Evolutionary conservation across 2,888 invertebrate species (phyloP).

Genomic region (Dasysyrphus tricinctus): DNA sequence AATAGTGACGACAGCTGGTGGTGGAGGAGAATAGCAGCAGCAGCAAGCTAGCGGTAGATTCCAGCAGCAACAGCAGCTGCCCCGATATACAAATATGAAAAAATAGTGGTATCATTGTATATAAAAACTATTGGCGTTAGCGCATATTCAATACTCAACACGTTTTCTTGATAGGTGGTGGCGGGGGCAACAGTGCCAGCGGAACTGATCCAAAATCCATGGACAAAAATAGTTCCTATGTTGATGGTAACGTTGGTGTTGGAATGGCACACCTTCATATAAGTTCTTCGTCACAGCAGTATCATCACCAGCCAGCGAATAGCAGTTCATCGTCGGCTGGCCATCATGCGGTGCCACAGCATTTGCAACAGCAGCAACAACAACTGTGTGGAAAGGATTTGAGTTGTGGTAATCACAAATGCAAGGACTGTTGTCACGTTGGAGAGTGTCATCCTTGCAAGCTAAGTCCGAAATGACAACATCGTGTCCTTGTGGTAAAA

Average conservation of each 20-base stretch:
- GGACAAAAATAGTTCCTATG: no score
- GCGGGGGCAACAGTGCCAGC: constrained; percentile 47
- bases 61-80: constrained; percentile 57
- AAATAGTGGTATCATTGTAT: no score
- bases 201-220: constrained; percentile 67
- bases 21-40: constrained; percentile 63
- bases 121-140: constrained; percentile 73
- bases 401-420: no score
- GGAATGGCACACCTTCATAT: constrained; percentile 80
- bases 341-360: constrained; percentile 77
- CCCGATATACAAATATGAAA: no score
- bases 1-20: constrained; percentile 46
- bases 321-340: constrained; percentile 66
- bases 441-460: no score
- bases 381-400: no score
- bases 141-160: constrained; percentile 73
- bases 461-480: no score
- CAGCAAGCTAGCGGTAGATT: constrained; percentile 76
- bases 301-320: constrained; percentile 77
- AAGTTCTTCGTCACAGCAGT: constrained; percentile 78
- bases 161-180: constrained; percentile 73
- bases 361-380: constrained; percentile 78
- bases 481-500: no score
- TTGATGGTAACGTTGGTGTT: no score
- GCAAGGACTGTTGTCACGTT: no score